Base-by-base conservation (phyloP, 2,113 vertebrate genomes). In the Merops nubicus region DNA sequence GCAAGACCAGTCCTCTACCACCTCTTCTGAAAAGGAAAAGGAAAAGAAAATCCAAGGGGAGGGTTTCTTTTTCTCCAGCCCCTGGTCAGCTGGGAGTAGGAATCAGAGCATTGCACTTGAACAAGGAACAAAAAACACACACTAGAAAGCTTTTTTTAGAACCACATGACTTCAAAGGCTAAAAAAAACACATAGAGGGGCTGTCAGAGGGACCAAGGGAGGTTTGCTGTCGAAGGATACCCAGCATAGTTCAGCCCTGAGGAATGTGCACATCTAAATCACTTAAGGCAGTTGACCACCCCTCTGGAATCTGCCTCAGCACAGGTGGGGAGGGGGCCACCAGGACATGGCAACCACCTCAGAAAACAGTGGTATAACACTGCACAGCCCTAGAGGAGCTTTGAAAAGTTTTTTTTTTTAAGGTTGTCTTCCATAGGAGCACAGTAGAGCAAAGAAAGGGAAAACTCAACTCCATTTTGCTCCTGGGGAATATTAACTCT, bases 331-430 rank as follows among this genome's bases (percentile, higher is more conserved):
- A 59, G 20, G 9, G 62, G 15, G 21, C 47, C 45, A n/a, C 62
- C 51, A 28, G 40, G 28, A 40, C 18, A 18, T 42, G 11, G 33
- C 2, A 47, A 47, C 8, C 0, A 0, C 54, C 25, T 1, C 3
- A 40, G 13, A 45, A 11, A 57, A 21, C 18, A 23, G n/a, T 0
- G 8, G 4, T 3, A 8, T 14, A 56, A 31, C 47, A 20, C 36
- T 74, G 38, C 3, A 2, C 51, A 63, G n/a, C 23, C 38, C 34
- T 56, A 31, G 8, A 2, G 4, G 19, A 83, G 34, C 54, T 60
- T 15, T 47, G 47, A 14, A 15, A 56, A 26, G 29, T 53, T 10
- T 5, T 53, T 77, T 33, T 43, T 20, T 29, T 9, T n/a, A n/a
- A 5, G 9, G 1, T 50, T 63, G 26, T 11, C 18, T 25, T n/a